Evolutionary conservation across 2,113 vertebrate genomes (phyloP), one percentile per base, ranked within the genome.

Genomic region (Toxotes jaculatrix): DNA sequence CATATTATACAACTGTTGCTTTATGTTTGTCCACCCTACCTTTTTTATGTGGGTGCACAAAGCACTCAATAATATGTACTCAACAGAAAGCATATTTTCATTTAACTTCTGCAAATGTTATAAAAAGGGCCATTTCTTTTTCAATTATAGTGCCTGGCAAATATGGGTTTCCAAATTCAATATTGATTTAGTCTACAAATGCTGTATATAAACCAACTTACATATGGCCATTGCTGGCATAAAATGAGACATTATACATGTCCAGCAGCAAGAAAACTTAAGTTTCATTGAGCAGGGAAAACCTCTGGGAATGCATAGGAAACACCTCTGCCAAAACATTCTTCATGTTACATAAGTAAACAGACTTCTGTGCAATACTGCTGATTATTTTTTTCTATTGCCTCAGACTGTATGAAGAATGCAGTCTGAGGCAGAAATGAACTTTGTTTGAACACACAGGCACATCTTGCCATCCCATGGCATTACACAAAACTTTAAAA

Each of bases 331-430:
- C 23, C 21, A 51, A 69, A 75, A 75, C n/a, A 64, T 67, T 49
- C 14, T 21, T 43, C 53, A 66, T 57, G 55, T 75, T 66, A 71
- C 55, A 45, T 63, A 74, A 70, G 74, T 59, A 65, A 65, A 70
- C 27, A 53, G n/a, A n/a, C 60, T n/a, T 23, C 10, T 36, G 40
- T 55, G 67, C 21, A 67, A 47, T 36, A 23, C 12, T n/a, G 11
- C 40, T 43, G 40, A 38, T 65, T 42, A 6, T 77, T 45, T 66
- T 42, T 56, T 42, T 69, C 14, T 38, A 19, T 69, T 47, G 49
- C 78, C 45, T 32, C 32, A 43, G 56, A 64, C 57, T 69, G 19
- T 40, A 12, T 19, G 45, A 67, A 53, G 55, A 75, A 27, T 3
- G 8, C 9, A n/a, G n/a, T n/a, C n/a, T n/a, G n/a, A n/a, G n/a